Conservation (phyloP, 2,888 invertebrate species). For the Chloroclystis v-ata region DNA sequence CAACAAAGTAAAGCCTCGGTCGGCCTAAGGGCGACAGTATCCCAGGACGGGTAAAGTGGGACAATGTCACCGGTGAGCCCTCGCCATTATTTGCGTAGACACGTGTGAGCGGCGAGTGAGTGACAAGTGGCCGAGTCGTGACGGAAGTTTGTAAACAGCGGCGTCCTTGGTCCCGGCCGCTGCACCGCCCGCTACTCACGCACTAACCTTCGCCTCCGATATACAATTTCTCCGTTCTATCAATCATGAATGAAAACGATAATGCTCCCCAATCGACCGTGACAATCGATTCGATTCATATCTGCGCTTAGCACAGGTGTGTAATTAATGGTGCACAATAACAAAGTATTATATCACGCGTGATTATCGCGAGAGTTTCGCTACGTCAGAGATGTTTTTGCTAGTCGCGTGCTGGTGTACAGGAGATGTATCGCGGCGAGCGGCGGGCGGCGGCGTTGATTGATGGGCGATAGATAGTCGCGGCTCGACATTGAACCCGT, state of each 20-base stretch:
- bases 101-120: conserved; percentile 65
- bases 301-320: conserved; percentile 46
- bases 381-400: conserved; percentile 22
- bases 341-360: conserved; percentile 42
- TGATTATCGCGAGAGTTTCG: conserved; percentile 34
- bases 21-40: conserved; percentile 55
- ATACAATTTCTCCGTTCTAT: conserved; percentile 52
- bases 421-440: background rate
- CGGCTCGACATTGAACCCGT: conserved; percentile 74
- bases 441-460: conserved; percentile 46
- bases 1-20: conserved; percentile 42
- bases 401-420: conserved; percentile 14
- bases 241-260: conserved; percentile 60
- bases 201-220: conserved; percentile 44
- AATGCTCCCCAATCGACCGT: conserved; percentile 52
- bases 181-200: conserved; percentile 50
- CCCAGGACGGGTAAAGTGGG: conserved; percentile 61
- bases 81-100: conserved; percentile 74
- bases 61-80: conserved; percentile 70
- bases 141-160: conserved; percentile 75
- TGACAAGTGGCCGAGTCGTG: conserved; percentile 67
- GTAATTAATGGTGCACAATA: conserved; percentile 44
- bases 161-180: conserved; percentile 68
- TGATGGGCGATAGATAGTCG: conserved; percentile 73
- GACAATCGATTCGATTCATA: conserved; percentile 52